Percentiles rank a stretch among this genome's conserved stretches.
Conservation (phyloP, 2,888 invertebrate species). For the Drosophila anceps region DNA sequence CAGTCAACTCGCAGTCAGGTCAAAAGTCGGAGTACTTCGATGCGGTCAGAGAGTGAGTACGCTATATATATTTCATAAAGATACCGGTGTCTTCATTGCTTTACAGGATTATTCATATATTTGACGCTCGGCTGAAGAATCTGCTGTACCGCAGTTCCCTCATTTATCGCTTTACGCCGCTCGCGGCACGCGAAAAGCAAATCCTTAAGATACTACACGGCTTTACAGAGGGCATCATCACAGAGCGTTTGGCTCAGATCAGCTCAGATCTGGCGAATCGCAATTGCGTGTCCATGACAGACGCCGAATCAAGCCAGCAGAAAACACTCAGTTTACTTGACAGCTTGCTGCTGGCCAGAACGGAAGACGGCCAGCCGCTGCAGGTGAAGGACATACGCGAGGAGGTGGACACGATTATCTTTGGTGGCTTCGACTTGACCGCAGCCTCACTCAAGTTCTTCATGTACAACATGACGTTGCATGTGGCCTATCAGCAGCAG, state of each 20-base stretch:
- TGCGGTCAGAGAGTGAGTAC: conserved; percentile 63
- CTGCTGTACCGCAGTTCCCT: conserved; percentile 51
- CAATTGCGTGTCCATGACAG: conserved; percentile 18
- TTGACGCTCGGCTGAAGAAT: conserved; percentile 52
- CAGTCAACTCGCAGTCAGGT: conserved; percentile 50
- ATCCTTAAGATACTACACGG: conserved; percentile 50
- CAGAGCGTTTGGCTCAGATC: conserved; percentile 43
- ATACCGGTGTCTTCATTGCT: not conserved
- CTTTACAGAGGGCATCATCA: conserved; percentile 63
- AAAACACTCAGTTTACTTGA: conserved; percentile 44
- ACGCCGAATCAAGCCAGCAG: conserved; percentile 20
- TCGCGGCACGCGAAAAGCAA: conserved; percentile 47
- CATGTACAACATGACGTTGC: conserved; percentile 71
- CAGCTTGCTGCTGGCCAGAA: conserved; percentile 47
- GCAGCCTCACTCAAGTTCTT: conserved; percentile 66
- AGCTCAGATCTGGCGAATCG: conserved; percentile 39
- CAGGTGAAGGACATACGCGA: conserved; percentile 62
- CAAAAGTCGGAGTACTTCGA: conserved; percentile 54
- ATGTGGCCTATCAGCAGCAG: conserved; percentile 60
- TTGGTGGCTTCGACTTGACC: conserved; percentile 73
- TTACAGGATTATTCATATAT: conserved; percentile 51
- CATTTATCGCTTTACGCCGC: conserved; percentile 39
- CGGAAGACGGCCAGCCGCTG: conserved; percentile 45
- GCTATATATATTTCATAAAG: no score
- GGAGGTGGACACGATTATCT: conserved; percentile 71